Percentiles rank a stretch among this genome's conserved stretches.
These are phyloP conservation scores for Oligia strigilis DNA, from an alignment of 2,888 invertebrate species.

Conservation along the genomic window DNA sequence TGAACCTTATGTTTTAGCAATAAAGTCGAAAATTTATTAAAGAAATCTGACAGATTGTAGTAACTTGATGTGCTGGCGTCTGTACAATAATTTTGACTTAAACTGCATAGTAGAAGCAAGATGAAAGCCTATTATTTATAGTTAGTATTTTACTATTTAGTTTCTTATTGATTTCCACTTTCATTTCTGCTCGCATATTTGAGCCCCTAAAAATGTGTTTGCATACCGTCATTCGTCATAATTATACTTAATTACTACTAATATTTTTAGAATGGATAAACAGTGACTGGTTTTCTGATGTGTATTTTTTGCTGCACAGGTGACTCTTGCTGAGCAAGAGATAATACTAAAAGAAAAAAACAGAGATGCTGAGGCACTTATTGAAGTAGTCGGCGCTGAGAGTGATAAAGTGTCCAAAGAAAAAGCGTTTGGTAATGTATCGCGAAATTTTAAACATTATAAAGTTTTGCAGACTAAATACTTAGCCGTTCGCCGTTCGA, in stretches of 20 bases:
- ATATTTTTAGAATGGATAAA: neutral
- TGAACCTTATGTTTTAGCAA: no score
- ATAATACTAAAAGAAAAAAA: conserved; percentile 96
- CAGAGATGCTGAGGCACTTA: conserved; percentile 96
- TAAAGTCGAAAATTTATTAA: no score
- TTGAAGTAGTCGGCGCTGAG: conserved; percentile 96
- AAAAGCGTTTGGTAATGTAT: conserved; percentile 93
- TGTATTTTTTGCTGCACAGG: conserved; percentile 71
- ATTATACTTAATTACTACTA: neutral
- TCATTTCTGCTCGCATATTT: neutral
- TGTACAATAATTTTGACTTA: neutral
- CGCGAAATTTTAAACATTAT: neutral
- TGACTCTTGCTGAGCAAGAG: conserved; percentile 93
- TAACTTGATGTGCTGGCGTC: no score
- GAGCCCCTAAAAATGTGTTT: neutral
- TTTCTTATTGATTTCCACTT: neutral
- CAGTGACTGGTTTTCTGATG: neutral
- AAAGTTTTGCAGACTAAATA: neutral
- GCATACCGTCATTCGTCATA: neutral
- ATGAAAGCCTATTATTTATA: neutral
- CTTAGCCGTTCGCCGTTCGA: neutral
- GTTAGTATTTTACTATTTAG: neutral
- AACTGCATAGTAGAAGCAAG: neutral
- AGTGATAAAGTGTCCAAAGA: conserved; percentile 97
- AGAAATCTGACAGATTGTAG: no score